Base-by-base conservation (phyloP, 35 echinoderm and acorn worm genomes). In the Ptychodera flava region DNA sequence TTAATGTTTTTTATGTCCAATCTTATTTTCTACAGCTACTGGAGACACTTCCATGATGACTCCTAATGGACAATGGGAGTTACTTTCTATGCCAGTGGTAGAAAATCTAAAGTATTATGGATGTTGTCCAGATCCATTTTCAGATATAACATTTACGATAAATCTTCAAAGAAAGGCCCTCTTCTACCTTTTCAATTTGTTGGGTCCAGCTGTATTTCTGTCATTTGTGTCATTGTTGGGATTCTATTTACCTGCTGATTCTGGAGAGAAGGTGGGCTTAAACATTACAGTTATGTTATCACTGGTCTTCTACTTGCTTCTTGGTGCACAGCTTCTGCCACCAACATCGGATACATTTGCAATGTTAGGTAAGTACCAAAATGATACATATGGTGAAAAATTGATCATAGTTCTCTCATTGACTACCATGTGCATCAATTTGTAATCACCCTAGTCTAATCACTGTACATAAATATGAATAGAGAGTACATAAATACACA, bases 111-210 rank as follows among this genome's bases (percentile, higher is more conserved):
- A 89, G 34, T 80, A 81, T 27, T 97, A 97, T 38, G 91, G 91
- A 12, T 97, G 94, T 37, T 97, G 94, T 83, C 91, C 91, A 0
- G 79, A 88, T 53, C 94, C 94, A 27, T 97, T 91, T 87, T 97
- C 94, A 0, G 94, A 97, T 45, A 88, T 97, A 34, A 91, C 85
- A 1, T 97, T 89, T 82, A 88, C 78, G 10, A 77, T 97, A 0
- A 27, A 86, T 15, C 86, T 97, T 0, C 77, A 76, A 31, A 80
- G 94, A 28, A 97, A 97, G 83, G 85, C 91, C 31, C 84, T 97
- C 1, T 97, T 97, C 79, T 97, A 97, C 53, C 80, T 97, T 79
- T 93, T 97, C 83, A 93, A 91, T 35, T 86, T 97, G n/a, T 35
- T 97, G 31, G 84, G 89, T 30, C 94, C 94, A 1, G 80, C 94